These are phyloP conservation scores for Tadarida brasiliensis DNA, from an alignment of 2,797 vertebrate species.

Conservation along the genomic window DNA sequence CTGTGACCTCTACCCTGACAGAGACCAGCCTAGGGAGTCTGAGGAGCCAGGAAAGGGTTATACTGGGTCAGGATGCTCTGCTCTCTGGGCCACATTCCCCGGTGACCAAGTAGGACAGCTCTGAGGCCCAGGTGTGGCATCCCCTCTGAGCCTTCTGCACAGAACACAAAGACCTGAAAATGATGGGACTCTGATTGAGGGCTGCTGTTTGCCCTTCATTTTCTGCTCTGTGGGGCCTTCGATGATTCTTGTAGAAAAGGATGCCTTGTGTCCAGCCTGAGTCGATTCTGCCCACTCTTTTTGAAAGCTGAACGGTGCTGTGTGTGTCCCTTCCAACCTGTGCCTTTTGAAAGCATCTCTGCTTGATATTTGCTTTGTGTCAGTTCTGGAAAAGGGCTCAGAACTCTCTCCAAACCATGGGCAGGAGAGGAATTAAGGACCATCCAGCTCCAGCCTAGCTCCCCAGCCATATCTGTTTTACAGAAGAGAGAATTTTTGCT, in stretches of 20 bases:
- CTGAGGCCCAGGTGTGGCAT: background rate
- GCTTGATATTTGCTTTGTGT: background rate
- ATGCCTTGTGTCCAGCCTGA: background rate
- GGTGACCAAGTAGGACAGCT: background rate
- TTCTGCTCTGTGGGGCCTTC: background rate
- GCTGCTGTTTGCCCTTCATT: background rate
- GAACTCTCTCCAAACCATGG: background rate
- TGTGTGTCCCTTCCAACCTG: background rate
- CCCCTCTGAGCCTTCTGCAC: background rate
- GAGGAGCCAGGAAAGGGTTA: background rate
- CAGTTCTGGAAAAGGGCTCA: slow-evolving; percentile 28
- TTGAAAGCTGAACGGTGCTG: background rate
- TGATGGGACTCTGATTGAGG: background rate
- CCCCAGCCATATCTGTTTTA: background rate
- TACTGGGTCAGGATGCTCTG: background rate
- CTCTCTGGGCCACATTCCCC: background rate
- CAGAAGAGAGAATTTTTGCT: background rate
- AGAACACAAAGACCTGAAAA: background rate
- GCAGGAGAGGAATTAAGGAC: background rate
- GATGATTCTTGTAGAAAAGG: background rate
- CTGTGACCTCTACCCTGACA: background rate
- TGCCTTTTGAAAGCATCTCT: slow-evolving; percentile 21
- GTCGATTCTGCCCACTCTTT: background rate
- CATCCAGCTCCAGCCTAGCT: background rate
- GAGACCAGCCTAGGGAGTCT: background rate